phyloP scores from a whole-genome alignment of 2,113 vertebrate genomes.

The Varanus komodoensis region DNA sequence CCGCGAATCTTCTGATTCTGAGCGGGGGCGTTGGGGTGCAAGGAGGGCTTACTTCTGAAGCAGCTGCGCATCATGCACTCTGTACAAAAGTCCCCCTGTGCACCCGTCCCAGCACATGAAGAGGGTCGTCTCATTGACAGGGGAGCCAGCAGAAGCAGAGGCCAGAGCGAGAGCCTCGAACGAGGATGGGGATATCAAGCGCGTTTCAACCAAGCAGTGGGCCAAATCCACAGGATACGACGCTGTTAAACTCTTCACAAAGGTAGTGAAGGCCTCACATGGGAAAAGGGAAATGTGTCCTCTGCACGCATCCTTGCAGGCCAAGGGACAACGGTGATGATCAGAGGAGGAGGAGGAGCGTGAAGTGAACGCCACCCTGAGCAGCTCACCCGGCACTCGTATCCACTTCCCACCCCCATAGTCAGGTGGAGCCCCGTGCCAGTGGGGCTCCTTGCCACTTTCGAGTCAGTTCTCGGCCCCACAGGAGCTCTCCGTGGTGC shows the following conservation, averaged over 20 bases:
- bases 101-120: slow-evolving; percentile 14
- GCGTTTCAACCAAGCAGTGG: slow-evolving; percentile 96
- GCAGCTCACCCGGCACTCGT: not conserved
- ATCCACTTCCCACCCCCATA: not conserved
- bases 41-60: not conserved
- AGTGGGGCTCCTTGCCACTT: too few species aligned
- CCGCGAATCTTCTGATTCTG: slow-evolving; percentile 3
- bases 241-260: slow-evolving; percentile 93
- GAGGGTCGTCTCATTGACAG: slow-evolving; percentile 70
- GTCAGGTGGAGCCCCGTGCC: not conserved
- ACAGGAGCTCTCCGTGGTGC: too few species aligned
- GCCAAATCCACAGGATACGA: slow-evolving; percentile 95
- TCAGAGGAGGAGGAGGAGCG: too few species aligned
- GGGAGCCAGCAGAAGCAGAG: slow-evolving; percentile 92
- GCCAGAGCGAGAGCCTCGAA: slow-evolving; percentile 89
- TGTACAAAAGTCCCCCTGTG: not conserved
- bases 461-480: too few species aligned
- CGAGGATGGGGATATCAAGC: slow-evolving; percentile 95
- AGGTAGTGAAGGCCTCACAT: slow-evolving; percentile 78
- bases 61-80: not conserved
- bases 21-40: slow-evolving; percentile 21
- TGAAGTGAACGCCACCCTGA: too few species aligned
- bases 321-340: not conserved
- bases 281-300: too few species aligned
- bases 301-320: not conserved